phyloP scores from a whole-genome alignment of 2,888 invertebrate species.

The Sesia bembeciformis region DNA sequence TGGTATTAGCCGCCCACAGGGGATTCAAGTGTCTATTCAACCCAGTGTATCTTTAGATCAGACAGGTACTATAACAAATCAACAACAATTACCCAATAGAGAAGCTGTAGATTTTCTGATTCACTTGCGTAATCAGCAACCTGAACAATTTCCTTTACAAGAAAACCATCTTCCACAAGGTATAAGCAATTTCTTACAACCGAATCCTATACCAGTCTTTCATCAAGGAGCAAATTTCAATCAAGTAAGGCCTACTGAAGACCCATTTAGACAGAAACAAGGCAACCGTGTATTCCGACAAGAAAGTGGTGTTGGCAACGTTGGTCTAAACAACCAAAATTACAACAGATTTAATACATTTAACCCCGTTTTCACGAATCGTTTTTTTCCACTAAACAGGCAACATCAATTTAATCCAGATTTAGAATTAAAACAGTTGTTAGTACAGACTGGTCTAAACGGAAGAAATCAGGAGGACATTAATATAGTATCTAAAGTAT shows the following conservation, averaged over 20 bases:
- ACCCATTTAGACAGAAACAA: constrained; percentile 46
- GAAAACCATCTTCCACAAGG: constrained; percentile 66
- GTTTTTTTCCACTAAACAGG: constrained; percentile 40
- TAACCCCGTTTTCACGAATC: constrained; percentile 36
- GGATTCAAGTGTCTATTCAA: constrained; percentile 59
- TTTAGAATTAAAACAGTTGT: constrained; percentile 77
- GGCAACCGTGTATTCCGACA: constrained; percentile 69
- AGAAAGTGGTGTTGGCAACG: constrained; percentile 76
- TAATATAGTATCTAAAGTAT: constrained; percentile 86
- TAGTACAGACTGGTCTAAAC: constrained; percentile 79
- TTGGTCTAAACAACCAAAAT: constrained; percentile 67
- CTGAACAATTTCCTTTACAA: constrained; percentile 60
- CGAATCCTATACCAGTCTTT: constrained; percentile 34
- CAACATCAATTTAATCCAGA: constrained; percentile 56
- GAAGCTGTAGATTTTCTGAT: constrained; percentile 72
- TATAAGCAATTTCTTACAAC: constrained; percentile 51
- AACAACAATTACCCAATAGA: constrained; percentile 74
- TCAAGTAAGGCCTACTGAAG: constrained; percentile 33
- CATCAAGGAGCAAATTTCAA: constrained; percentile 46
- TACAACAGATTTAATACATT: constrained; percentile 53
- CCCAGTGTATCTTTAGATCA: constrained; percentile 58
- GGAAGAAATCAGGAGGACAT: constrained; percentile 80
- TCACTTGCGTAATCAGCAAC: constrained; percentile 57
- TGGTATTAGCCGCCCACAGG: constrained; percentile 29
- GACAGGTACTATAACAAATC: constrained; percentile 45